These are phyloP conservation scores for Panagrolaimus sp. DNA, from an alignment of 1,140 invertebrate genomes.

Conservation along the genomic window DNA sequence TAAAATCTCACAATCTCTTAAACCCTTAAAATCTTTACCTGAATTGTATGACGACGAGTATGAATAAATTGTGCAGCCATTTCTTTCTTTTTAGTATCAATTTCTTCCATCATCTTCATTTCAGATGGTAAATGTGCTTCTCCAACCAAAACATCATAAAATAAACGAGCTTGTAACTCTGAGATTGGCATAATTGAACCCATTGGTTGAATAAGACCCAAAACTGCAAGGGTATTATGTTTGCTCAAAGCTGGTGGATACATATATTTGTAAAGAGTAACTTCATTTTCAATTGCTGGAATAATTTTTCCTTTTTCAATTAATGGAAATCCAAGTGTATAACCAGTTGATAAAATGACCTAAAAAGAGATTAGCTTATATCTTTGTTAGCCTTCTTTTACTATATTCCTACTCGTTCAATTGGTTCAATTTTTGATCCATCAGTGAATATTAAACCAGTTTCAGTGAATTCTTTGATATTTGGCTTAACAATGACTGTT, in stretches of 20 bases:
- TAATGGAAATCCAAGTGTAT: conserved; percentile 39
- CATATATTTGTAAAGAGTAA: conserved; percentile 61
- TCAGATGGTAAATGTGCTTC: conserved; percentile 25
- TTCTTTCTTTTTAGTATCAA: conserved; percentile 18
- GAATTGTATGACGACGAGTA: conserved; percentile 28
- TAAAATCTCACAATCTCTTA: no score
- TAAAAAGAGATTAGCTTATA: conserved; percentile 44
- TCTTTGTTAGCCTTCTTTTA: background rate
- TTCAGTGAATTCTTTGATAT: conserved; percentile 57
- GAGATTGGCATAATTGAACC: conserved; percentile 62
- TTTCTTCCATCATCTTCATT: conserved; percentile 35
- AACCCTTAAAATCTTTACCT: no score
- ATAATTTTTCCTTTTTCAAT: conserved; percentile 34
- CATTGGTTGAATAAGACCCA: conserved; percentile 62
- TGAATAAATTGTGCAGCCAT: conserved; percentile 22
- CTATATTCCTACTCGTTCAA: conserved; percentile 34
- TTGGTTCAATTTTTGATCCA: conserved; percentile 38
- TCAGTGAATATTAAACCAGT: conserved; percentile 59
- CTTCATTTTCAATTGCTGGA: conserved; percentile 56
- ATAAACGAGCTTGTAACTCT: conserved; percentile 63
- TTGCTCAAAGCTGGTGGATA: conserved; percentile 59
- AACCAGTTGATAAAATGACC: conserved; percentile 47
- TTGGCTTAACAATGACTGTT: conserved; percentile 57
- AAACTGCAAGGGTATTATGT: conserved; percentile 61
- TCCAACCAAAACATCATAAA: conserved; percentile 38